A percentile compares a stretch with the other conserved stretches of the same genome.
Evolutionary conservation across 2,888 invertebrate genomes (phyloP).

Genomic region (Hirtodrosophila duncani): DNA sequence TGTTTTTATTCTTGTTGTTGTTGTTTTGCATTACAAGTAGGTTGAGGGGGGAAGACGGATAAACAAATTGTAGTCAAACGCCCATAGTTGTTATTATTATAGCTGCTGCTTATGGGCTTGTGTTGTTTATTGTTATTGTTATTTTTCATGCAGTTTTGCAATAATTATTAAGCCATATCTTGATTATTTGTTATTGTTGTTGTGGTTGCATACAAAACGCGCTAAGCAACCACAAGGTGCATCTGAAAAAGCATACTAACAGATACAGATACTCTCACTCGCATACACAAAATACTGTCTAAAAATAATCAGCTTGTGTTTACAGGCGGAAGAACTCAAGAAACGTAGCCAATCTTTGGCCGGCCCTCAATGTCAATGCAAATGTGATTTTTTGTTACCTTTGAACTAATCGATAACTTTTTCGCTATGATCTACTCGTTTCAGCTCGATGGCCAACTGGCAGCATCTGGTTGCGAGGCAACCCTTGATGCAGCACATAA

Average conservation of each 20-base stretch:
- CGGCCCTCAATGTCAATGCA: no score
- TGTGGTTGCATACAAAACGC: conserved; percentile 14
- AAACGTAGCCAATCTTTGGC: no score
- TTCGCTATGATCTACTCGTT: conserved; percentile 9
- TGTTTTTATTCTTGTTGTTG: conserved; percentile 12
- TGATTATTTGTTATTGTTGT: conserved; percentile 6
- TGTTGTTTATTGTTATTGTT: conserved; percentile 13
- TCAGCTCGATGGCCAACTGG: conserved; percentile 67
- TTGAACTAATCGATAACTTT: conserved; percentile 25
- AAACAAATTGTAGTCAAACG: conserved; percentile 59
- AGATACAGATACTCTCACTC: no score
- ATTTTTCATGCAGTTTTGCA: conserved; percentile 4
- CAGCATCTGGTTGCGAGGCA: conserved; percentile 28
- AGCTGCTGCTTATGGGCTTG: conserved; percentile 10
- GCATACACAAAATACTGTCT: no score
- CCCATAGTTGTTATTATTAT: conserved; percentile 27
- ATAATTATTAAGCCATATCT: conserved; percentile 3
- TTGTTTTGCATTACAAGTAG: conserved; percentile 30
- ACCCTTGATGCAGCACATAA: conserved; percentile 57
- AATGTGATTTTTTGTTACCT: conserved; percentile 1
- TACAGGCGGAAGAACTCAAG: no score
- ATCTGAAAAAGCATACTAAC: conserved; percentile 4
- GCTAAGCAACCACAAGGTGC: no score
- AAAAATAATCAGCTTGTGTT: no score
- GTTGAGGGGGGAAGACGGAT: conserved; percentile 42